These are phyloP conservation scores for Plagodis dolabraria DNA, from an alignment of 2,888 invertebrate genomes.

Conservation along the genomic window DNA sequence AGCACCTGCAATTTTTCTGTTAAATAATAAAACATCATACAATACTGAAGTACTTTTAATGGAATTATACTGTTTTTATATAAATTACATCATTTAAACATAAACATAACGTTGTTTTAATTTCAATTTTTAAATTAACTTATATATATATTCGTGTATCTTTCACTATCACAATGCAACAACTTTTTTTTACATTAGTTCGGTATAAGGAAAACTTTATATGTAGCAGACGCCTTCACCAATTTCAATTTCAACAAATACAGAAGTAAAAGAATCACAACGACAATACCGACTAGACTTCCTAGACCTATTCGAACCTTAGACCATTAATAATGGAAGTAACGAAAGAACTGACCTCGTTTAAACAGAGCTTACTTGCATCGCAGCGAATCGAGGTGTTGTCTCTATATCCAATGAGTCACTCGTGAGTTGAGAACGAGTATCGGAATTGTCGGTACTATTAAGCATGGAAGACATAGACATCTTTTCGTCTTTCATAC, in stretches of 20 bases:
- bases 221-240: slow-evolving; percentile 20
- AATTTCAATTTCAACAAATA: neutral
- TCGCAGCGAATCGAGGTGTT: slow-evolving; percentile 80
- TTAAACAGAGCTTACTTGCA: slow-evolving; percentile 86
- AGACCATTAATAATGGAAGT: slow-evolving; percentile 22
- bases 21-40: neutral
- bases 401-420: slow-evolving; percentile 81
- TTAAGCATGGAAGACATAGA: slow-evolving; percentile 71
- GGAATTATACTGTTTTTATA: slow-evolving; percentile 5
- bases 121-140: slow-evolving; percentile 7
- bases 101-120: slow-evolving; percentile 12
- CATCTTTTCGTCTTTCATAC: slow-evolving; percentile 78
- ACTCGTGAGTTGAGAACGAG: slow-evolving; percentile 78
- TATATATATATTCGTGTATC: neutral
- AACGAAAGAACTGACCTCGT: slow-evolving; percentile 8
- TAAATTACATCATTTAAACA: slow-evolving; percentile 4
- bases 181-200: slow-evolving; percentile 2
- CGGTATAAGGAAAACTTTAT: slow-evolving; percentile 1
- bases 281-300: slow-evolving; percentile 26
- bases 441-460: slow-evolving; percentile 75
- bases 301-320: slow-evolving; percentile 9
- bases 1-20: too few relatives aligned
- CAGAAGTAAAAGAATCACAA: slow-evolving; percentile 18
- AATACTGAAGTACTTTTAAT: slow-evolving; percentile 24
- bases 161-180: too few relatives aligned